phyloP scores from a whole-genome alignment of 2,797 vertebrate species.

The Emys orbicularis region DNA sequence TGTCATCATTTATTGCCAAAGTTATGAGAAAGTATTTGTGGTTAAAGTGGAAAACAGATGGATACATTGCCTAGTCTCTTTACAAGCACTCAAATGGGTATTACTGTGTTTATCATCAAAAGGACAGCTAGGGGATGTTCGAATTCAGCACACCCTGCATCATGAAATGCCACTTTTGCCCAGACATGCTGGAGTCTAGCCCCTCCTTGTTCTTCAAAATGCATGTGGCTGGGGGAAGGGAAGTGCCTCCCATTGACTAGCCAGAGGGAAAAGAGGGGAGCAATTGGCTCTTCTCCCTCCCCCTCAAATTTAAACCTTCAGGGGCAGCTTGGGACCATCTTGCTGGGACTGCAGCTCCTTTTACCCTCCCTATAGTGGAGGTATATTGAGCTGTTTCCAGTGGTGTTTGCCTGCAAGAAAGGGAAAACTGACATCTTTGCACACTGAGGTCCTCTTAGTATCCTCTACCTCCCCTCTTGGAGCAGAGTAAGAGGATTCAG shows the following conservation, averaged over 20 bases:
- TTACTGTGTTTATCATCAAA: background rate
- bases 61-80: background rate
- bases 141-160: background rate
- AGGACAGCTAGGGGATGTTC: background rate
- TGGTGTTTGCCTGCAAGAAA: background rate
- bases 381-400: background rate
- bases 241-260: fast-evolving
- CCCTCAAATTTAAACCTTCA: background rate
- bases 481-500: background rate
- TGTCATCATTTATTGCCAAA: background rate
- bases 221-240: background rate
- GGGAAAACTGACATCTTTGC: background rate
- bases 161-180: background rate
- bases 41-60: background rate
- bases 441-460: background rate
- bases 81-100: background rate
- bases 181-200: background rate
- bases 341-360: background rate
- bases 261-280: background rate
- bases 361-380: background rate
- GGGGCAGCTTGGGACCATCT: background rate
- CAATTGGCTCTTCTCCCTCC: background rate
- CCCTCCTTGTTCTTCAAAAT: fast-evolving
- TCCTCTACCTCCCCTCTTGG: background rate
- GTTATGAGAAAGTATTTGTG: background rate